Conservation (phyloP, 2,888 invertebrate species). For the Perizoma affinitatum region DNA sequence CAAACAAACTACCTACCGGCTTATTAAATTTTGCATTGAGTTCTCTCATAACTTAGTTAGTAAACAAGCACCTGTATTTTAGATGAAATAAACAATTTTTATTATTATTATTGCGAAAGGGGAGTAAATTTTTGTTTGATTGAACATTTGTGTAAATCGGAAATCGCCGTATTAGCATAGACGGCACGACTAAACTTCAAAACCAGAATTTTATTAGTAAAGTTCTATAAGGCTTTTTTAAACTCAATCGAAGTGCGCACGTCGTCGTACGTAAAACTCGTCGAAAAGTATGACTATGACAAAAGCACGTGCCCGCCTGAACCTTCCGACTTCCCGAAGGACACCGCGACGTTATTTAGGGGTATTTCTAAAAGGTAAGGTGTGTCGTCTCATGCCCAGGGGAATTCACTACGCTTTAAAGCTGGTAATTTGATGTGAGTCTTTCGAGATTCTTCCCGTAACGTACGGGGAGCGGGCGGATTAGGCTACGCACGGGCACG, state of each 20-base stretch:
- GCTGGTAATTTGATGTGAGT: slow-evolving; percentile 82
- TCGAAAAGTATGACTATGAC: slow-evolving; percentile 78
- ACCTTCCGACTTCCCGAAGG: slow-evolving; percentile 79
- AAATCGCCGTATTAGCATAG: slow-evolving; percentile 49
- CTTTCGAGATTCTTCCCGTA: slow-evolving; percentile 79
- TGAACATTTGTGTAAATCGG: slow-evolving; percentile 38
- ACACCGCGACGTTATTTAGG: slow-evolving; percentile 76
- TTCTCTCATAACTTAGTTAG: no score
- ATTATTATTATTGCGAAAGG: slow-evolving; percentile 5
- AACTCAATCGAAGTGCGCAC: slow-evolving; percentile 79
- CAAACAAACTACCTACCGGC: no score
- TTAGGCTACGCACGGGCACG: slow-evolving; percentile 76
- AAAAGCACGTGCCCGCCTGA: slow-evolving; percentile 78
- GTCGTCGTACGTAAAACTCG: slow-evolving; percentile 78
- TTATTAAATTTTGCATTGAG: no score
- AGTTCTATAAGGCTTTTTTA: slow-evolving; percentile 66
- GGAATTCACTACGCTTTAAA: slow-evolving; percentile 80
- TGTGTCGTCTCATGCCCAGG: slow-evolving; percentile 72
- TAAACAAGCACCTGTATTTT: no score
- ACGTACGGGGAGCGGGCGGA: slow-evolving; percentile 76
- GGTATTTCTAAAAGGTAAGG: slow-evolving; percentile 79
- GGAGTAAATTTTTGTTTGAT: slow-evolving; percentile 21
- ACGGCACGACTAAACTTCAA: slow-evolving; percentile 52
- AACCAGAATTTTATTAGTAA: slow-evolving; percentile 67
- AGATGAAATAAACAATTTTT: no score